Conservation (phyloP, 2,888 invertebrate species). For the Drosophila seclusa region DNA sequence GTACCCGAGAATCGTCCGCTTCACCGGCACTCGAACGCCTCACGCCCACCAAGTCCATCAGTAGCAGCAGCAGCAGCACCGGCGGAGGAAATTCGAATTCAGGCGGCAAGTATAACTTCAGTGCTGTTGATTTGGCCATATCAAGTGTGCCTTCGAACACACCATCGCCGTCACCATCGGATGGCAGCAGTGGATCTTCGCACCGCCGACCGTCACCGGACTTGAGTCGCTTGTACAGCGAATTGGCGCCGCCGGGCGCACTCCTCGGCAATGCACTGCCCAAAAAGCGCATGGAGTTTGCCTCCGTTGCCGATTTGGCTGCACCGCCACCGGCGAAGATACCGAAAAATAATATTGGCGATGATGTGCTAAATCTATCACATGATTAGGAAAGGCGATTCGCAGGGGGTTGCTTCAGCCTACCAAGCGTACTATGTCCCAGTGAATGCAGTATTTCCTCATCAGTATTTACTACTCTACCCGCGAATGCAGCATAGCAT, state of each 20-base stretch:
- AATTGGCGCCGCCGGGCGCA: constrained; percentile 77
- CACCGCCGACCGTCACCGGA: constrained; percentile 84
- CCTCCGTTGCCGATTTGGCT: constrained; percentile 84
- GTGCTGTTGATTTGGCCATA: constrained; percentile 85
- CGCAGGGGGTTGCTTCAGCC: constrained; percentile 22
- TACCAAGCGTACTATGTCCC: constrained; percentile 31
- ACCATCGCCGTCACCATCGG: constrained; percentile 82
- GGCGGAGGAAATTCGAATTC: constrained; percentile 67
- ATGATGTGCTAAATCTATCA: constrained; percentile 84
- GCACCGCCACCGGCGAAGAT: constrained; percentile 87
- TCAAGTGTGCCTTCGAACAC: constrained; percentile 84
- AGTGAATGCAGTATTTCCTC: constrained; percentile 58
- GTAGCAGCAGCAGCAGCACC: constrained; percentile 46
- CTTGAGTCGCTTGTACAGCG: constrained; percentile 83
- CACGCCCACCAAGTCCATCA: constrained; percentile 82
- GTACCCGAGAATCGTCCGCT: constrained; percentile 84
- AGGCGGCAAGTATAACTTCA: constrained; percentile 84
- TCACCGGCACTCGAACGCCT: constrained; percentile 83
- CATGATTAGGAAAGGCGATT: constrained; percentile 76
- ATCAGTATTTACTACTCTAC: constrained; percentile 49
- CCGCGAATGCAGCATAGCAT: neutral
- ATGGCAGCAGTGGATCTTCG: constrained; percentile 81
- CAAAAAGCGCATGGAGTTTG: constrained; percentile 85
- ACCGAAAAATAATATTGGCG: constrained; percentile 86
- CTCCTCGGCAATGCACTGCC: constrained; percentile 69